Conservation (phyloP, 1,140 invertebrate species). For the Fragariocoptes setiger region DNA sequence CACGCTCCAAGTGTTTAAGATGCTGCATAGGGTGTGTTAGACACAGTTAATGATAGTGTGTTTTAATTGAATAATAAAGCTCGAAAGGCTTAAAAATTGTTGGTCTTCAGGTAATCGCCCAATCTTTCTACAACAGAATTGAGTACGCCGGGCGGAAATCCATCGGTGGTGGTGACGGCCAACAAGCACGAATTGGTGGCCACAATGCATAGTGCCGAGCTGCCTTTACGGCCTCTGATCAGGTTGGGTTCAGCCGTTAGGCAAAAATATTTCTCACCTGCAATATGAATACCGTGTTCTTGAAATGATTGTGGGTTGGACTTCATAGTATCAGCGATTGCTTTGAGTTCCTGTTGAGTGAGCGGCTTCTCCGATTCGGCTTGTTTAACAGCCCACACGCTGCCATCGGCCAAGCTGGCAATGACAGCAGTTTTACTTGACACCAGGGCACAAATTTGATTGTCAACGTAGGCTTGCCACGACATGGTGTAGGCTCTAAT, state of each 20-base stretch:
- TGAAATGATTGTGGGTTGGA: constrained; percentile 12
- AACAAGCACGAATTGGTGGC: constrained; percentile 15
- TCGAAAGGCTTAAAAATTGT: constrained; percentile 11
- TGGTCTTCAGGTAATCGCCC: constrained; percentile 14
- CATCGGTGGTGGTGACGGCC: constrained; percentile 14
- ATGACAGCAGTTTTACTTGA: constrained; percentile 31
- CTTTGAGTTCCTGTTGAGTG: constrained; percentile 12
- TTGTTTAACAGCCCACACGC: constrained; percentile 51
- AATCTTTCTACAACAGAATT: constrained; percentile 14
- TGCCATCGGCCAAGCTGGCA: constrained; percentile 56
- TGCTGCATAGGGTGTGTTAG: too few relatives aligned
- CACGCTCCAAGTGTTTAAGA: too few relatives aligned
- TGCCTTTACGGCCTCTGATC: constrained; percentile 13
- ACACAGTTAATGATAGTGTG: too few relatives aligned
- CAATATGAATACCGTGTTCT: constrained; percentile 13
- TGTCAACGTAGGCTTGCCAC: constrained; percentile 93
- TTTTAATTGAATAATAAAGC: neutral
- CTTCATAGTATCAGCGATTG: constrained; percentile 13
- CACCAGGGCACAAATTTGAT: constrained; percentile 60
- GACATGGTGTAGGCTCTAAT: too few relatives aligned
- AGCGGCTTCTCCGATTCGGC: constrained; percentile 24
- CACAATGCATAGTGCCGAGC: constrained; percentile 13
- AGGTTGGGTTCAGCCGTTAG: constrained; percentile 12
- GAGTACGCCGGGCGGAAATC: constrained; percentile 13
- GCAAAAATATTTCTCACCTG: constrained; percentile 14